Evolutionary conservation across 2,113 vertebrate species (phyloP).

Genomic region (Cyanocitta stelleri): DNA sequence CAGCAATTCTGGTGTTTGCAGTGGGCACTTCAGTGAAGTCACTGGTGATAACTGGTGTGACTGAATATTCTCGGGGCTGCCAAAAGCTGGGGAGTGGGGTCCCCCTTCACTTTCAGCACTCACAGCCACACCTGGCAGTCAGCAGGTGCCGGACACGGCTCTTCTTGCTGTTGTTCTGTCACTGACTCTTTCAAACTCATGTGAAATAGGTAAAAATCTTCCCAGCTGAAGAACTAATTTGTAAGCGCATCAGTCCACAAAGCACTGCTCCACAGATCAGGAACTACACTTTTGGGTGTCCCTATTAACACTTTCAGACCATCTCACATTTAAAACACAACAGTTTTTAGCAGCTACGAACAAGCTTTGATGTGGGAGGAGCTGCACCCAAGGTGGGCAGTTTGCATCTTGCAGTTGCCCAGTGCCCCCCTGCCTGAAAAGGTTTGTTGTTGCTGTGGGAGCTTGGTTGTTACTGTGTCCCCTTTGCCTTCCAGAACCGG

Average conservation of each 20-base stretch:
- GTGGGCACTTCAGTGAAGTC: not conserved
- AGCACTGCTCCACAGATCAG: not conserved
- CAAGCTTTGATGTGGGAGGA: accelerated
- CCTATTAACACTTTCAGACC: not conserved
- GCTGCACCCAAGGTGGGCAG: not conserved
- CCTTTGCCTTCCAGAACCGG: conserved; percentile 78
- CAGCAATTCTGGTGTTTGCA: not conserved
- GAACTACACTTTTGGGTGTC: not conserved
- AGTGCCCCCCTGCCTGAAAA: not conserved
- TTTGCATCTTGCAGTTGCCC: accelerated
- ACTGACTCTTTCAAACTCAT: not conserved
- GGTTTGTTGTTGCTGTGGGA: not conserved
- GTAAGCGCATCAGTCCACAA: not conserved
- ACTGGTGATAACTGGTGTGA: not conserved
- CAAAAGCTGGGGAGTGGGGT: not conserved
- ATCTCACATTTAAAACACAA: not conserved
- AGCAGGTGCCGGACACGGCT: not conserved
- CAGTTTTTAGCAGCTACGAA: not conserved
- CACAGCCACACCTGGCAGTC: not conserved
- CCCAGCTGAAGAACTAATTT: not conserved
- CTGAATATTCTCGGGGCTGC: not conserved
- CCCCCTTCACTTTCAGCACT: not conserved
- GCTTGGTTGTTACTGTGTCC: not conserved
- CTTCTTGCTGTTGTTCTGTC: not conserved
- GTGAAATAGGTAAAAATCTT: not conserved